A percentile compares a stretch with the other conserved stretches of the same genome.
phyloP scores from a whole-genome alignment of 2,888 invertebrate species.

The Scotopteryx bipunctaria region DNA sequence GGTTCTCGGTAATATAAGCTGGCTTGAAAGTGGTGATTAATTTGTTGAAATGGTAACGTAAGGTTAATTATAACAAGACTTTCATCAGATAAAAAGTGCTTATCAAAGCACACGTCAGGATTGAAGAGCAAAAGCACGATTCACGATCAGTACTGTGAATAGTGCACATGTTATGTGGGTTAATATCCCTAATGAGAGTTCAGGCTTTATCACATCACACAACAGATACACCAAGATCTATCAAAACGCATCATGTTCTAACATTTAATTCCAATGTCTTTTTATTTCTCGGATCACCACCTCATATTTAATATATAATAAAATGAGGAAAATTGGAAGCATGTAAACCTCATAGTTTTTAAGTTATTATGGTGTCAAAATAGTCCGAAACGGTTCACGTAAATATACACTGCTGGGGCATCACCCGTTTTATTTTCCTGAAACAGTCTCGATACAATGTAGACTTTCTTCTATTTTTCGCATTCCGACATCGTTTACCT shows the following conservation, averaged over 20 bases:
- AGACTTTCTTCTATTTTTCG: too few species aligned
- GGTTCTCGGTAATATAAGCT: slow-evolving; percentile 41
- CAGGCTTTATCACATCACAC: neutral
- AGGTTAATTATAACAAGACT: slow-evolving; percentile 17
- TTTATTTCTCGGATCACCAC: too few species aligned
- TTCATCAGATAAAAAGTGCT: neutral
- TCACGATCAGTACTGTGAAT: neutral
- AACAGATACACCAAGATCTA: neutral
- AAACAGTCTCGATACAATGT: too few species aligned
- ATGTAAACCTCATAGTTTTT: too few species aligned
- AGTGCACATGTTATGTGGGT: neutral
- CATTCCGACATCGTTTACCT: too few species aligned
- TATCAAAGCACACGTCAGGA: neutral
- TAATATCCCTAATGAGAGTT: neutral
- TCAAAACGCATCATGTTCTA: neutral
- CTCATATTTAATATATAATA: too few species aligned
- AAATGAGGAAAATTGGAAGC: too few species aligned
- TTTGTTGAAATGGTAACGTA: slow-evolving; percentile 18
- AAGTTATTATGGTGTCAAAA: too few species aligned
- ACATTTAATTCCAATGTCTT: too few species aligned
- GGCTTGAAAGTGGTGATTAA: slow-evolving; percentile 31
- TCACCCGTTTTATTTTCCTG: too few species aligned
- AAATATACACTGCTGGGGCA: too few species aligned
- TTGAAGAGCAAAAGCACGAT: slow-evolving; percentile 6
- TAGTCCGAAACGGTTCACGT: too few species aligned